Evolutionary conservation across 2,888 invertebrate species (phyloP), one percentile per base, ranked within the genome.

Genomic region (Diarsia dahlii): DNA sequence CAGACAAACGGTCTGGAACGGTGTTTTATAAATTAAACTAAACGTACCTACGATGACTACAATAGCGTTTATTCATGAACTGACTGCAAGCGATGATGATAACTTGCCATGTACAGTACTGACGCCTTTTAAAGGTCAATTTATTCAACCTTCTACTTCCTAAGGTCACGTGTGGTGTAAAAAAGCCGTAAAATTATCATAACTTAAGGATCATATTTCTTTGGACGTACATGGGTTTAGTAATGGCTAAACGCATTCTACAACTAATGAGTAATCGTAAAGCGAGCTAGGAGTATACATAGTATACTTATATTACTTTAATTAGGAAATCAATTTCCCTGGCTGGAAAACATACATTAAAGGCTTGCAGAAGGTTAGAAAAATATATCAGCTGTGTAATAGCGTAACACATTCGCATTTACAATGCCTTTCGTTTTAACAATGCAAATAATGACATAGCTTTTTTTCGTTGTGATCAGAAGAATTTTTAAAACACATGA

Each of bases 11-110:
- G 84, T 81, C 81, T 81, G 58, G 54, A 66, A 56, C 65, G 28
- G 23, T 70, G 69, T 84, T 81, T 74, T 74, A 84, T 80, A 80
- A 84, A 84, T 79, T 79, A 79, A 63, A 73, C 62, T 60, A 63
- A 45, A 45, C 20, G 23, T 28, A 68, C 9, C 9, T 69, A 78
- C 23, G 20, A 45, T 63, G 56, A 82, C 54, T 50, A 67, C 45
- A 75, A 70, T 48, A 50, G 28, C 67, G 39, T 62, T 18, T 74
- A 66, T 66, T 84, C 39, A 63, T 48, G 48, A 56, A 74, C 23
- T 54, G 54, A 72, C 67, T 70, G 34, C 20, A 70, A 60, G 34
- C 28, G 52, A 50, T 63, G 52, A 64, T 68, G 62, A 62, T 23
- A 65, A 46, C 39, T 39, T 46, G 20, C 10, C 10, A 75, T 10